These are phyloP conservation scores for Metalampra italica DNA, from an alignment of 2,888 invertebrate genomes.

Conservation along the genomic window DNA sequence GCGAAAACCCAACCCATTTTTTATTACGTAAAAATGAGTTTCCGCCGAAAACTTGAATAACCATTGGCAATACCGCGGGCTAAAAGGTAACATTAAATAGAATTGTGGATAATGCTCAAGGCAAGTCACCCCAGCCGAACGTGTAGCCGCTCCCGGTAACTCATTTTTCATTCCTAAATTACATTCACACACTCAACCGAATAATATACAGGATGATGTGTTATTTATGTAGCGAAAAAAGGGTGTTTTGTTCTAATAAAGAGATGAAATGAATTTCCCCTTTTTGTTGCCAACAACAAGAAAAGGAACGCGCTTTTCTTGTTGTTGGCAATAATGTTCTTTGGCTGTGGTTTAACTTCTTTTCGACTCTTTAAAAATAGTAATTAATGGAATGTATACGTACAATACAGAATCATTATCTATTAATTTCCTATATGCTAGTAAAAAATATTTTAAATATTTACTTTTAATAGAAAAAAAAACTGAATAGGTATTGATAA, in stretches of 20 bases:
- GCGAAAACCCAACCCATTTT: too few relatives aligned
- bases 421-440: too few relatives aligned
- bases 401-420: too few relatives aligned
- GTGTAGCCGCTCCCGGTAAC: slow-evolving; percentile 11
- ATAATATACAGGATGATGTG: slow-evolving; percentile 35
- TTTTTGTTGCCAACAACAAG: slow-evolving; percentile 18
- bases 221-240: slow-evolving; percentile 47
- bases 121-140: slow-evolving; percentile 5
- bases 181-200: slow-evolving; percentile 44
- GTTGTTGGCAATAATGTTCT: slow-evolving; percentile 7
- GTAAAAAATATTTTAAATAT: too few relatives aligned
- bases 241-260: slow-evolving; percentile 39
- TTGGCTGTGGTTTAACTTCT: neutral
- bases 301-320: too few relatives aligned
- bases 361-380: neutral
- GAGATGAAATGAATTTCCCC: slow-evolving; percentile 21
- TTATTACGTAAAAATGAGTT: too few relatives aligned
- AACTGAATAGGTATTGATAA: too few relatives aligned
- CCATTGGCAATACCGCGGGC: too few relatives aligned
- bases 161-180: slow-evolving; percentile 60
- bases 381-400: too few relatives aligned
- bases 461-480: too few relatives aligned
- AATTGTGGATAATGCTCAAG: slow-evolving; percentile 5
- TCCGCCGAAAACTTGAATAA: too few relatives aligned
- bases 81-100: neutral